Evolutionary conservation across 2,888 invertebrate genomes (phyloP), one percentile per base, ranked within the genome.

Genomic region (Drosophila mimica): DNA sequence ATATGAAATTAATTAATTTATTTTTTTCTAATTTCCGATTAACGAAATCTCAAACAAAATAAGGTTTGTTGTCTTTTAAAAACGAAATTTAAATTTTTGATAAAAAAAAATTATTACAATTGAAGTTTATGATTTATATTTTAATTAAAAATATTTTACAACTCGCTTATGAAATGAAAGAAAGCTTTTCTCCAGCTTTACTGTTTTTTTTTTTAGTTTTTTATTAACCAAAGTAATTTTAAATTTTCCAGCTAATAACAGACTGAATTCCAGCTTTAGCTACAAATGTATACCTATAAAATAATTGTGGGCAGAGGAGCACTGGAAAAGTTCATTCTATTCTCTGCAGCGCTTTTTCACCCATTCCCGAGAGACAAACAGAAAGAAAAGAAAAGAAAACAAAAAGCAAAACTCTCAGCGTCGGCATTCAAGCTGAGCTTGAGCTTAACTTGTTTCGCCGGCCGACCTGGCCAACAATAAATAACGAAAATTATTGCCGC

Each of bases 361-460:
- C n/a, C 38, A 17, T 25, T 56, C 33, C 57, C 46, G 40, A 28
- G 73, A 76, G 64, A 77, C 40, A n/a, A 67, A 5, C 31, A 4
- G 8, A 40, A 58, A 61, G 25, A 25, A 25, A 25, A 25, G 36
- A 36, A 74, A 74, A 67, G 46, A 43, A 43, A 57, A 40, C n/a
- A 43, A 57, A 0, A 57, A 43, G 31, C 54, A 61, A 57, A 49
- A 25, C 68, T 25, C 68, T 57, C 56, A 49, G 34, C 15, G 31
- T 17, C 56, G 34, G 60, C 65, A 58, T 57, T 56, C 43, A 68
- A 80, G 58, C 80, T 73, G 49, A 73, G 85, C 83, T 70, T 56
- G 56, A 30, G 56, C 15, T 70, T 33, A 65, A 81, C 87, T 78
- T 77, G 78, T 78, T 83, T 52, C 62, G 77, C 65, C 81, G 75